A percentile compares a stretch with the other conserved stretches of the same genome.
Evolutionary conservation across 2,113 vertebrate genomes (phyloP).

Genomic region (Etia nguti): DNA sequence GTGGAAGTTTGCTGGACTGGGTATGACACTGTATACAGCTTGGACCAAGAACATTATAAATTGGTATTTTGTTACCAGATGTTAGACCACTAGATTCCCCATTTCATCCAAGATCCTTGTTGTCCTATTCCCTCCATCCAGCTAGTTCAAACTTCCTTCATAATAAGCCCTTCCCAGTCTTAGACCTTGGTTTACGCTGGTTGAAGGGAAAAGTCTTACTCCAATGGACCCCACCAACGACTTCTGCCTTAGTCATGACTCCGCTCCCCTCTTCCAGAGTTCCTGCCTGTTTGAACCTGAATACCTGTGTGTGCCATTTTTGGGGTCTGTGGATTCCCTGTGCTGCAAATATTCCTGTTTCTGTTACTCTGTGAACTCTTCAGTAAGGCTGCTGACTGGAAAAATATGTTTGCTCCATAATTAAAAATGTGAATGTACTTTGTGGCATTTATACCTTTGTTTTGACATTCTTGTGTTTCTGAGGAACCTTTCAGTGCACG

Average conservation of each 20-base stretch:
- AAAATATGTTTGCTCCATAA: background rate
- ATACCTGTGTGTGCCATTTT: background rate
- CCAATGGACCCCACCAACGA: background rate
- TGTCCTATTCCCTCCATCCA: background rate
- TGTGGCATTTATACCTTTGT: background rate
- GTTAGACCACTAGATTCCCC: background rate
- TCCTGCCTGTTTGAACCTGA: background rate
- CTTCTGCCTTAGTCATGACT: background rate
- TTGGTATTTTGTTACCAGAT: background rate
- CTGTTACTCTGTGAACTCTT: fast-evolving
- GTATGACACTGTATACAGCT: background rate
- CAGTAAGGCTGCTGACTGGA: background rate
- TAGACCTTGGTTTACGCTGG: fast-evolving
- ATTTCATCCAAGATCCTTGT: background rate
- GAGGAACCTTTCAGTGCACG: background rate
- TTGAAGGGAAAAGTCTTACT: background rate
- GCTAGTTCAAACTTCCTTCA: background rate
- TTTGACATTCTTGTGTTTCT: background rate
- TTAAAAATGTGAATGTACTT: fast-evolving
- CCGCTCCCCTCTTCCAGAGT: background rate
- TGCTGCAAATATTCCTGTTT: background rate
- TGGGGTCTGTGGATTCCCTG: background rate
- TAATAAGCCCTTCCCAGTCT: background rate
- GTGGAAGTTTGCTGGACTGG: background rate
- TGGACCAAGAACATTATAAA: background rate